Evolutionary conservation across 1,140 invertebrate genomes (phyloP).

Genomic region (Gryllus bimaculatus): DNA sequence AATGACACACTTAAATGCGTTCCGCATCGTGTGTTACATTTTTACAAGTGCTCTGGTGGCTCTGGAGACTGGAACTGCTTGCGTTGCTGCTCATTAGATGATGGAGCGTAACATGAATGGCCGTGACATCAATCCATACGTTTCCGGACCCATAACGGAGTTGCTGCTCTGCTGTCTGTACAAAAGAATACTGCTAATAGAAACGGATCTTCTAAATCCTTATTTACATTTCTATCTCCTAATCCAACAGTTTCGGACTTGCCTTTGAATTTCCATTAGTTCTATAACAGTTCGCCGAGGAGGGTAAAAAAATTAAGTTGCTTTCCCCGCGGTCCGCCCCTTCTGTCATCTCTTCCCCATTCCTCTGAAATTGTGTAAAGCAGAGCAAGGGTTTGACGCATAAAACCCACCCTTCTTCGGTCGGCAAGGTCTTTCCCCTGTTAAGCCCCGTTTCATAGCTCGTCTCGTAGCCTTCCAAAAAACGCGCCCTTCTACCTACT

Average conservation of each 20-base stretch:
- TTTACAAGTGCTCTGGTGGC: neutral
- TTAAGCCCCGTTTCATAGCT: neutral
- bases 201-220: neutral
- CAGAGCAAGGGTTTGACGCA: neutral
- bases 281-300: neutral
- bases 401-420: neutral
- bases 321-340: neutral
- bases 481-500: neutral
- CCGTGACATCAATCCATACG: too few relatives aligned
- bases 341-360: neutral
- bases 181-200: neutral
- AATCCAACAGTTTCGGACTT: neutral
- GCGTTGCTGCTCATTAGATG: too few relatives aligned
- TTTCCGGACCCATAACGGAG: neutral
- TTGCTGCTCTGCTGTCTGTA: neutral
- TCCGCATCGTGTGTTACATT: neutral
- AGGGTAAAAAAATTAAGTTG: constrained; percentile 1
- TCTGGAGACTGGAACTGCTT: neutral
- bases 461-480: neutral
- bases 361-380: neutral
- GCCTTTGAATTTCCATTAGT: neutral
- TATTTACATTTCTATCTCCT: neutral
- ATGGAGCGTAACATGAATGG: too few relatives aligned
- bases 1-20: neutral
- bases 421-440: neutral